Evolutionary conservation across 2,888 invertebrate species (phyloP), one percentile per base, ranked within the genome.

Genomic region (Urechis unicinctus): DNA sequence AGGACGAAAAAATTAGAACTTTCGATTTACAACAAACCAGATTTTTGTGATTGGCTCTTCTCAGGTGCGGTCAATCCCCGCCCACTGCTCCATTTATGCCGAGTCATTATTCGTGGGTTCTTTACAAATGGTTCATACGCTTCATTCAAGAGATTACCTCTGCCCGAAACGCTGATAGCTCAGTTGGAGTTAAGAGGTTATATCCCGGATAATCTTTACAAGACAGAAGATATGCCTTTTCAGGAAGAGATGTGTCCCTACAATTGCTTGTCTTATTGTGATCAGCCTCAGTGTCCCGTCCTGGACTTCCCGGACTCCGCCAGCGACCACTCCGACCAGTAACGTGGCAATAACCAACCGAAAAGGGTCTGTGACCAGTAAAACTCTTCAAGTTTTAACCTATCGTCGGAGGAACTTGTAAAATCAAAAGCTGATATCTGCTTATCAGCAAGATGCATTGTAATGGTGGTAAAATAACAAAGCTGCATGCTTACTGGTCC

Each of bases 201-300:
- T 52, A 63, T 73, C 3, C 67, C 65, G 30, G 66, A 66, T 1
- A 59, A 64, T 21, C 64, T 68, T 52, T 73, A 66, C 55, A 29
- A n/a, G n/a, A n/a, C n/a, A n/a, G n/a, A 48, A 2, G 52, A 63
- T 49, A 61, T 58, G 2, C 56, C 61, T 1, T 57, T 72, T 21
- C 59, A 66, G 30, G 36, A 61, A 2, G 57, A 57, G 9, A 67
- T 68, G 17, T 74, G 74, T 55, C 73, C 73, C 1, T 68, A 63
- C 50, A 69, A 73, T 44, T 74, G 74, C 54, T 62, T 65, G 2
- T 58, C 65, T 3, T 55, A 59, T 4, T 73, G 73, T 59, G 49
- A 13, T 13, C 55, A 60, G 30, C 58, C 59, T 42, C 61, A 67
- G 29, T 72, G 73, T 55, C 68, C 68, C 1, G 66, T 65, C 2